These are phyloP conservation scores for Cyprinus carpio DNA, from an alignment of 2,113 vertebrate genomes.

Conservation along the genomic window DNA sequence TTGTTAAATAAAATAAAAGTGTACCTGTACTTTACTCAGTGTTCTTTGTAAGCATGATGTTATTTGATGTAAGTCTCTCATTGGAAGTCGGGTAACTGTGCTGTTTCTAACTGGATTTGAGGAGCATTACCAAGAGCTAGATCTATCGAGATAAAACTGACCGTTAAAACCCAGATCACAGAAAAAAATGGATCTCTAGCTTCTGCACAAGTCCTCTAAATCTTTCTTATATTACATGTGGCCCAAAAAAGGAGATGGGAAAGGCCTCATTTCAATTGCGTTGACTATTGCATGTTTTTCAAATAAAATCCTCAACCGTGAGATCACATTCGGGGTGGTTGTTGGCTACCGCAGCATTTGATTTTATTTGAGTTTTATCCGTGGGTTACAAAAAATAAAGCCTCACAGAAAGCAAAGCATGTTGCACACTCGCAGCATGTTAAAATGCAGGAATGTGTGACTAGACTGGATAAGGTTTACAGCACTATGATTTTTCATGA, in stretches of 20 bases:
- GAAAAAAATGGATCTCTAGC: conserved; percentile 55
- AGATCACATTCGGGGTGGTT: neutral
- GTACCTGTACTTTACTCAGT: neutral
- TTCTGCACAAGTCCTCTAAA: conserved; percentile 59
- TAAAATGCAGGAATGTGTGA: conserved; percentile 21
- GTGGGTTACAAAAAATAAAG: neutral
- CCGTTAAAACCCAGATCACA: conserved; percentile 53
- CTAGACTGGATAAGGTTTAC: neutral
- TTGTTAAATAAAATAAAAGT: neutral
- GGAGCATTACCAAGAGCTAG: conserved; percentile 17
- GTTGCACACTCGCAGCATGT: neutral
- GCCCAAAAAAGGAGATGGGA: conserved; percentile 45
- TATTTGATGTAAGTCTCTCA: neutral
- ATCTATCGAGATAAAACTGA: conserved; percentile 66
- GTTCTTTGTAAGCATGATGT: neutral
- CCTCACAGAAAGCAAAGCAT: neutral
- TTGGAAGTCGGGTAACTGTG: neutral
- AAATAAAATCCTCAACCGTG: neutral
- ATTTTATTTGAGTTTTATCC: conserved; percentile 38
- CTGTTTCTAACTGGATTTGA: conserved; percentile 5
- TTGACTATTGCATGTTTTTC: neutral
- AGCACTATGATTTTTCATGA: neutral
- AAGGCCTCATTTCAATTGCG: conserved; percentile 33
- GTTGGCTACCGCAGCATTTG: neutral
- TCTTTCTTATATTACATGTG: conserved; percentile 74